A percentile compares a stretch with the other conserved stretches of the same genome.
phyloP scores from a whole-genome alignment of 2,888 invertebrate species.

The Dioctria linearis region DNA sequence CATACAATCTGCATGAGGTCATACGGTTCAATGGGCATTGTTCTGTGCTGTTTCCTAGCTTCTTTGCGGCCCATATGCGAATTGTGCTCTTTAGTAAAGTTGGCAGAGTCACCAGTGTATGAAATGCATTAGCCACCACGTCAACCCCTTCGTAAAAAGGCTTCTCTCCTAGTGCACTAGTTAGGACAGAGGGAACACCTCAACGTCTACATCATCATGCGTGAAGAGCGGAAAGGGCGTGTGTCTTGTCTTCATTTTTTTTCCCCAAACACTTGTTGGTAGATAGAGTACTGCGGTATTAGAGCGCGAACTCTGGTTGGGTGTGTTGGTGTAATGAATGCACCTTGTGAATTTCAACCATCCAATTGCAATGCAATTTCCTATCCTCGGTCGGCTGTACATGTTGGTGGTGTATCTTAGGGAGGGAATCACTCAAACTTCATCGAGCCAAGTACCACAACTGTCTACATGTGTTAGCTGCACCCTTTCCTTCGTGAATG shows the following conservation, averaged over 20 bases:
- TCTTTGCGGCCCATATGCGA: not conserved
- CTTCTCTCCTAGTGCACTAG: not conserved
- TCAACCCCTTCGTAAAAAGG: conserved; percentile 38
- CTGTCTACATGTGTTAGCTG: conserved; percentile 10
- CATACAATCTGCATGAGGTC: not conserved
- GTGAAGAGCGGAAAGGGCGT: conserved; percentile 48
- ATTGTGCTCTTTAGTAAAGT: not conserved
- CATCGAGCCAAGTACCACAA: not conserved
- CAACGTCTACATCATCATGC: conserved; percentile 1
- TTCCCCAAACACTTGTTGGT: conserved; percentile 21
- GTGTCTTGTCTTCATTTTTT: conserved; percentile 24
- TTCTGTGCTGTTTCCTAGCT: not conserved
- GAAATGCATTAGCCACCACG: conserved; percentile 22
- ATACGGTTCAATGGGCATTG: conserved; percentile 20
- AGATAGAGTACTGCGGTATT: not conserved
- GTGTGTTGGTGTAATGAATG: not conserved
- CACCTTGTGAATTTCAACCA: not conserved
- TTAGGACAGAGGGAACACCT: conserved; percentile 5
- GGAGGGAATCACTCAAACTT: conserved; percentile 24
- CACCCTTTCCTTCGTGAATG: not conserved
- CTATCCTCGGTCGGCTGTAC: not conserved
- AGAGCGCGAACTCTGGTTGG: too few species aligned
- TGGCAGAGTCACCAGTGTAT: conserved; percentile 15
- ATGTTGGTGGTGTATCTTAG: not conserved
- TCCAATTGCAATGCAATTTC: conserved; percentile 42